Base-by-base conservation (phyloP, 2,888 invertebrate species). In the Zygaena filipendulae region DNA sequence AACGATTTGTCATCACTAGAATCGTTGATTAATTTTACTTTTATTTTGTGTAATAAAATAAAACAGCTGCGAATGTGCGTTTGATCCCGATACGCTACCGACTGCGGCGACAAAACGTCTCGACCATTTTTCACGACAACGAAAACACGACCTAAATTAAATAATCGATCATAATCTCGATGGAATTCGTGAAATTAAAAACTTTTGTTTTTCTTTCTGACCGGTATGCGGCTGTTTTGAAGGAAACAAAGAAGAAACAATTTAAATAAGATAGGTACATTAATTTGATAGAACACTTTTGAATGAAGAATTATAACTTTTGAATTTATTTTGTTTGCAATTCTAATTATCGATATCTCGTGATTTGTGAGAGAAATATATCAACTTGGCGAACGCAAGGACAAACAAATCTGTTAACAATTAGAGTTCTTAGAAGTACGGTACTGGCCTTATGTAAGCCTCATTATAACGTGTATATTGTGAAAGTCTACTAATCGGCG, bases 11-110 rank as follows among this genome's bases (percentile, higher is more conserved):
- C 69, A 67, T 59, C 68, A 62, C 71, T 69, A 67, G 43, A 42
- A 40, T 25, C 44, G 55, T 69, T 75, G 77, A 77, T 77, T 74
- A 71, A 77, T 75, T 59, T 59, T 51, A 62, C 58, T 77, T 77
- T 74, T 71, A 77, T 77, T n/a, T n/a, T n/a, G 77, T 71, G 72
- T 72, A 57, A 63, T 61, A 67, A 64, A 67, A 61, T 64, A 55
- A 59, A 53, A 57, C 71, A 66, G 69, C 69, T 68, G 71, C 52
- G 54, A 53, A 48, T 49, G 44, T 43, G 49, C 62, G 60, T 77
- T 75, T 75, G 77, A 77, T 75, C 74, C 60, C 67, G 74, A 62
- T 59, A 69, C 68, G 71, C 64, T 47, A 47, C 21, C 43, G 43
- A 47, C 48, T 57, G 58, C 64, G 71, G 59, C 66, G 62, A 62